phyloP scores from a whole-genome alignment of 2,888 invertebrate species.

The Pecten maximus region DNA sequence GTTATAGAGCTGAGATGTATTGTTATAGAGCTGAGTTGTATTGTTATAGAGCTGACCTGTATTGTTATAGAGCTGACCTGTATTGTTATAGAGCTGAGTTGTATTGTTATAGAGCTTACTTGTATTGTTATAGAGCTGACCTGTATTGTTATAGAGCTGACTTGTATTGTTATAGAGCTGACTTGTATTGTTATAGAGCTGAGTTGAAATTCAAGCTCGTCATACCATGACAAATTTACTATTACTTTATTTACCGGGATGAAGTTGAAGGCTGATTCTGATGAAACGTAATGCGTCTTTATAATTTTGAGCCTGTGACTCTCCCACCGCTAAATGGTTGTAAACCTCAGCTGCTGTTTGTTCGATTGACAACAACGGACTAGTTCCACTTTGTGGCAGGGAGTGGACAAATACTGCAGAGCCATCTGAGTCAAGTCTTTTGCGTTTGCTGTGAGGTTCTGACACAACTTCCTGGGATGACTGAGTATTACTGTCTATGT shows the following conservation, averaged over 20 bases:
- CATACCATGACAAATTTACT: too few species aligned
- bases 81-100: too few species aligned
- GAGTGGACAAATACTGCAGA: background rate
- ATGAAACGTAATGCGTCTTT: constrained; percentile 63
- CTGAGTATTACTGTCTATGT: background rate
- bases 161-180: too few species aligned
- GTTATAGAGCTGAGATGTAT: too few species aligned
- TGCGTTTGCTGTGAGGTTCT: constrained; percentile 44
- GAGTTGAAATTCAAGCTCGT: too few species aligned
- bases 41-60: too few species aligned
- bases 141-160: too few species aligned
- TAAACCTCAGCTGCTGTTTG: constrained; percentile 57
- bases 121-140: too few species aligned
- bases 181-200: too few species aligned
- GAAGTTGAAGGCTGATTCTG: constrained; percentile 61
- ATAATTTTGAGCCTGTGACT: constrained; percentile 51
- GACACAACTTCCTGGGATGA: background rate
- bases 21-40: too few species aligned
- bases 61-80: too few species aligned
- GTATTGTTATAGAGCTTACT: too few species aligned
- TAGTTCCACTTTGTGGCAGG: constrained; percentile 21
- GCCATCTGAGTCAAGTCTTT: constrained; percentile 46
- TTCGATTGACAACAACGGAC: constrained; percentile 10
- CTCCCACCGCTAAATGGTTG: constrained; percentile 54
- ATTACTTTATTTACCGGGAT: constrained; percentile 49